Evolutionary conservation across 2,888 invertebrate genomes (phyloP), one percentile per base, ranked within the genome.

Genomic region (Phaonia tiefii): DNA sequence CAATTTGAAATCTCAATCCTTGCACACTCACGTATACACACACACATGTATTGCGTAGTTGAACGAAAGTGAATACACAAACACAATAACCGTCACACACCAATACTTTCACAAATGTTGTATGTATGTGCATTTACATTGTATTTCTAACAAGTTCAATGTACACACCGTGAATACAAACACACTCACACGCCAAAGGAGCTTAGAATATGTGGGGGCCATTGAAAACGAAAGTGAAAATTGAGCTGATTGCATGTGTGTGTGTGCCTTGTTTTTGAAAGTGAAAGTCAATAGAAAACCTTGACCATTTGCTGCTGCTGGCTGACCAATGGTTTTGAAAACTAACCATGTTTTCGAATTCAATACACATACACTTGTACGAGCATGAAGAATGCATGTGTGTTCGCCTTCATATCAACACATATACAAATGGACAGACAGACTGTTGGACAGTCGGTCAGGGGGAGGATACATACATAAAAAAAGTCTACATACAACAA

Each of bases 241-340:
- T 81, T 81, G 78, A 70, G 78, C 56, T n/a, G 26, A 44, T 31
- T 15, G 17, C 44, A 26, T 54, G 26, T 49, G 20, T 58, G 15
- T 58, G 25, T 25, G 31, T 49, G 11, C 8, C n/a, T 20, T 70
- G 72, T 60, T 60, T 58, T 77, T 84, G 86, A 89, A 88, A 89
- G 88, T 88, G 89, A 89, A 89, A 89, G 89, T 89, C 88, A 88
- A 87, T 87, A 86, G 85, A 77, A 86, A 89, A 89, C 89, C 89
- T 89, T 89, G 89, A 89, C 90, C 89, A 89, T 86, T 87, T 80
- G 81, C 81, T 73, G 63, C 73, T 73, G 39, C 63, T 20, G 63
- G 11, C 20, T 82, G 80, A 81, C 84, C 83, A 82, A 82, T 80
- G 83, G 75, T 75, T 82, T 31, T 69, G 26, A 39, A 56, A 69